Conservation (phyloP, 2,797 vertebrate species). For the Sebastes nivosus region DNA sequence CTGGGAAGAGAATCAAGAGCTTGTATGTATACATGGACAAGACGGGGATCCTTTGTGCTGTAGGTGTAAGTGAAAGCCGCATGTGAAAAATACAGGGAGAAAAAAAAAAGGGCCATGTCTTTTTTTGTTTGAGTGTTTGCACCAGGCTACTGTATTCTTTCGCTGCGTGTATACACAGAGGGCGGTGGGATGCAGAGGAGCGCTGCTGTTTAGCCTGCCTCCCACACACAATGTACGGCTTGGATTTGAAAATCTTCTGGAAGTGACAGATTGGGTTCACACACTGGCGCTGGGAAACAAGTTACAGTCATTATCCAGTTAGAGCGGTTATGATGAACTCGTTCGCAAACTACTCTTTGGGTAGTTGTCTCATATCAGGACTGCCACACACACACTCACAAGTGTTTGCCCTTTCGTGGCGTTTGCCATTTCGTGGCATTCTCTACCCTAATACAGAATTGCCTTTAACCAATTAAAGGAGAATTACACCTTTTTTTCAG, state of each 20-base stretch:
- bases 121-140: background rate
- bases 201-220: slow-evolving; percentile 48
- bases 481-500: background rate
- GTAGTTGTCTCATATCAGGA: slow-evolving; percentile 36
- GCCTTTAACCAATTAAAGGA: slow-evolving; percentile 13
- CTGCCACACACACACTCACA: background rate
- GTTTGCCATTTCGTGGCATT: background rate
- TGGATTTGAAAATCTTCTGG: slow-evolving; percentile 61
- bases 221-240: slow-evolving; percentile 52
- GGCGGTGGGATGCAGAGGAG: slow-evolving; percentile 25
- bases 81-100: background rate
- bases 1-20: slow-evolving; percentile 30
- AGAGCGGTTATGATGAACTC: slow-evolving; percentile 50
- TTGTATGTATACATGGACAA: slow-evolving; percentile 4
- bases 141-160: slow-evolving; percentile 17
- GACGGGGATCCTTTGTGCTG: slow-evolving; percentile 18
- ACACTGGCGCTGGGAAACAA: slow-evolving; percentile 57
- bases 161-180: background rate
- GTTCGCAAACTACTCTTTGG: slow-evolving; percentile 42
- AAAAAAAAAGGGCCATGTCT: background rate
- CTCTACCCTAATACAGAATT: background rate
- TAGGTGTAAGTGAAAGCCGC: slow-evolving; percentile 7
- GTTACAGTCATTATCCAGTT: slow-evolving; percentile 71
- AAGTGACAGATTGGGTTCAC: slow-evolving; percentile 81
- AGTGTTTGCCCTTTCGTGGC: background rate